These are phyloP conservation scores for Leptinotarsa peninsularis DNA, from an alignment of 2,888 invertebrate species.

Conservation along the genomic window DNA sequence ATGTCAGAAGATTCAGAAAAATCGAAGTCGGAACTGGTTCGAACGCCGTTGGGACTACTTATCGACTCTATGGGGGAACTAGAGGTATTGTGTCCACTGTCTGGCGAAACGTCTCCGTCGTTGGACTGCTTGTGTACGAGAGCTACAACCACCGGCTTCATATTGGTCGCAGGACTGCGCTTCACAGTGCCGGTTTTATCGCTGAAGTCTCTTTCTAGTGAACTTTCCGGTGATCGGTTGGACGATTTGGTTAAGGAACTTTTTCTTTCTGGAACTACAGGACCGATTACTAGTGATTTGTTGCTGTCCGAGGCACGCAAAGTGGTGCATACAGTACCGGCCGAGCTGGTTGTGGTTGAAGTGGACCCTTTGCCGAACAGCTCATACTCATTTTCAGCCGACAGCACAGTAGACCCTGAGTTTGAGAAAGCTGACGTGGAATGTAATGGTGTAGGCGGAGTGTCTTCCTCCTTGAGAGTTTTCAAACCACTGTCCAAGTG, in stretches of 20 bases:
- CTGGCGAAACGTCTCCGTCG: slow-evolving; percentile 79
- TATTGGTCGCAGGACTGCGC: slow-evolving; percentile 60
- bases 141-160: slow-evolving; percentile 72
- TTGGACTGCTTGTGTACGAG: slow-evolving; percentile 71
- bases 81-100: slow-evolving; percentile 85
- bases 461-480: slow-evolving; percentile 82
- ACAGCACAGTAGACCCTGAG: slow-evolving; percentile 74
- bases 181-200: slow-evolving; percentile 66
- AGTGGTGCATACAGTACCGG: slow-evolving; percentile 90
- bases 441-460: slow-evolving; percentile 80
- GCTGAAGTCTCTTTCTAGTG: slow-evolving; percentile 62
- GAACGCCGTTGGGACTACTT: slow-evolving; percentile 77
- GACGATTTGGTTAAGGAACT: slow-evolving; percentile 76
- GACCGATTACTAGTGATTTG: slow-evolving; percentile 74
- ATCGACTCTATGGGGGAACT: slow-evolving; percentile 83
- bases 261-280: slow-evolving; percentile 85
- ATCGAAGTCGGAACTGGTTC: slow-evolving; percentile 82
- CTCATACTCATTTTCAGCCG: slow-evolving; percentile 90
- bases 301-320: slow-evolving; percentile 78
- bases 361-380: slow-evolving; percentile 92
- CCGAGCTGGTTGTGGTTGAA: slow-evolving; percentile 90
- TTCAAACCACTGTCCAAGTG: slow-evolving; percentile 95
- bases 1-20: slow-evolving; percentile 89
- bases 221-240: slow-evolving; percentile 68
- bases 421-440: slow-evolving; percentile 78